These are phyloP conservation scores for Lamellibrachia satsuma DNA, from an alignment of 2,888 invertebrate genomes.

Conservation along the genomic window DNA sequence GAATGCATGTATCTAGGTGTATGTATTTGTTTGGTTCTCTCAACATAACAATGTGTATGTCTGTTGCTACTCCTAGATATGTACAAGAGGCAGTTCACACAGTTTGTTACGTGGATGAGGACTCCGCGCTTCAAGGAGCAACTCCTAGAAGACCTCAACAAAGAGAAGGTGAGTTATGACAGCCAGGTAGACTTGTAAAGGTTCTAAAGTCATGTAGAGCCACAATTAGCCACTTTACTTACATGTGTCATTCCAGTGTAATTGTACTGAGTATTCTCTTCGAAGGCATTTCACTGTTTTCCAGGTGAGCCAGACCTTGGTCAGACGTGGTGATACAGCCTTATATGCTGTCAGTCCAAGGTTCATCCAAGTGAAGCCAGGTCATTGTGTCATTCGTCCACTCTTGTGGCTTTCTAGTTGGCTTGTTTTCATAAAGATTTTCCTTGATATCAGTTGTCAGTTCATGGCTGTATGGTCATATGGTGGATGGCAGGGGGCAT, in stretches of 20 bases:
- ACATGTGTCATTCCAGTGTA: no score
- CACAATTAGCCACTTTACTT: no score
- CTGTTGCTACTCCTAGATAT: slow-evolving; percentile 70
- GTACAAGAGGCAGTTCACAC: slow-evolving; percentile 86
- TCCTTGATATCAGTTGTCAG: no score
- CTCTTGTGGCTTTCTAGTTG: not conserved
- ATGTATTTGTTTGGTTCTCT: slow-evolving; percentile 14
- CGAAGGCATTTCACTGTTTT: no score
- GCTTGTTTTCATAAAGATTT: no score
- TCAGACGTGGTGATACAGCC: not conserved
- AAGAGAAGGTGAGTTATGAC: slow-evolving; percentile 74
- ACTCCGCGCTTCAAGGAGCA: slow-evolving; percentile 78
- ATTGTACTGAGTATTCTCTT: no score
- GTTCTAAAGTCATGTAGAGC: no score
- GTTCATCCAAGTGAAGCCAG: not conserved
- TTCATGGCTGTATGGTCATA: no score
- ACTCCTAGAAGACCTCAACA: slow-evolving; percentile 80
- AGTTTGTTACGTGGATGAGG: slow-evolving; percentile 85
- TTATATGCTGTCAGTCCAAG: slow-evolving; percentile 13
- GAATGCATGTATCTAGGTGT: slow-evolving; percentile 24
- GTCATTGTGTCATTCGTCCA: not conserved
- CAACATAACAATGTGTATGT: slow-evolving; percentile 20
- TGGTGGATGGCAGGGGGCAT: no score
- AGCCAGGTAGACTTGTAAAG: not conserved
- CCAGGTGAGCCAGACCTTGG: no score